A percentile compares a stretch with the other conserved stretches of the same genome.
These are phyloP conservation scores for Danio rerio DNA, from an alignment of 2,113 vertebrate species.

Conservation along the genomic window GRCz12tu NC_133192.1:33023501-33024000, in stretches of 20 bases:
- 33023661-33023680: constrained; percentile 64
- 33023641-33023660: not conserved
- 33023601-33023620: not conserved
- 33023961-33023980: not conserved
- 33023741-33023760: constrained; percentile 73
- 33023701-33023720: constrained; percentile 55
- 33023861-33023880: not conserved
- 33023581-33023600: too few relatives aligned
- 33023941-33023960: not conserved
- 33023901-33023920: not conserved
- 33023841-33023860: not conserved
- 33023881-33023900: not conserved
- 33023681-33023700: constrained; percentile 71
- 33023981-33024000: not conserved
- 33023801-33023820: constrained; percentile 78
- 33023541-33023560: too few relatives aligned
- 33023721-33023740: constrained; percentile 51
- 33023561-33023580: too few relatives aligned
- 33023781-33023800: constrained; percentile 75
- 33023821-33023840: constrained; percentile 59
- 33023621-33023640: not conserved
- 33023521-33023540: too few relatives aligned
- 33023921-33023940: not conserved
- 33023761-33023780: constrained; percentile 68
- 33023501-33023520: too few relatives aligned